Percentiles rank a stretch among this genome's conserved stretches.
These are phyloP conservation scores for Epistrophe grossulariae DNA, from an alignment of 2,888 invertebrate species.

Conservation along the genomic window DNA sequence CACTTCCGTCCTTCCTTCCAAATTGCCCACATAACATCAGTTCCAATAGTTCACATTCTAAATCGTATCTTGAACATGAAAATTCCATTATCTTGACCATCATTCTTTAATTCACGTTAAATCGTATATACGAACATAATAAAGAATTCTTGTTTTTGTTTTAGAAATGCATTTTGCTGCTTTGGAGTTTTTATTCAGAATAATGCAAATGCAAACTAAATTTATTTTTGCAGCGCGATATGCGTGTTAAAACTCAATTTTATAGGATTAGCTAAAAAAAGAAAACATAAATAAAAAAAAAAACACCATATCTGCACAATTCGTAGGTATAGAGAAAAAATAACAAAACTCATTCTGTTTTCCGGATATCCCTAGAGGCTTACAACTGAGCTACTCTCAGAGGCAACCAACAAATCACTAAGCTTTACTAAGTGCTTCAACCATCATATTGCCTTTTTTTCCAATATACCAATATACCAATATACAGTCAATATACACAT, in stretches of 20 bases:
- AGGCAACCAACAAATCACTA: conserved; percentile 21
- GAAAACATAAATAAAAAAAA: background rate
- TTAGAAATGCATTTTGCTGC: background rate
- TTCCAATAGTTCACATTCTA: background rate
- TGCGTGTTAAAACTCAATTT: conserved; percentile 67
- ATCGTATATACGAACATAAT: background rate
- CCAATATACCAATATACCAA: background rate
- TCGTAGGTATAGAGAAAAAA: background rate
- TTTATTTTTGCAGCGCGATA: conserved; percentile 49
- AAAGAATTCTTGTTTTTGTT: background rate
- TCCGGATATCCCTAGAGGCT: conserved; percentile 11
- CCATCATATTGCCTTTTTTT: conserved; percentile 41
- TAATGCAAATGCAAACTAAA: conserved; percentile 36
- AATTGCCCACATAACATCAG: no score
- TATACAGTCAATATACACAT: conserved; percentile 22
- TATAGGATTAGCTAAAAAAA: conserved; percentile 48
- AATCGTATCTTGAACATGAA: background rate
- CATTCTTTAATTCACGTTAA: background rate
- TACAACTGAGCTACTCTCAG: background rate
- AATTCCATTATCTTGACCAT: background rate
- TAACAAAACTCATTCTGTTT: conserved; percentile 17
- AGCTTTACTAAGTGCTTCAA: conserved; percentile 37
- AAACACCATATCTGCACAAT: background rate
- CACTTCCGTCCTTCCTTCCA: no score
- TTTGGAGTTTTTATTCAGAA: conserved; percentile 20